Conservation (phyloP, 2,797 vertebrate species). For the Sternarchorhynchus goeldii region DNA sequence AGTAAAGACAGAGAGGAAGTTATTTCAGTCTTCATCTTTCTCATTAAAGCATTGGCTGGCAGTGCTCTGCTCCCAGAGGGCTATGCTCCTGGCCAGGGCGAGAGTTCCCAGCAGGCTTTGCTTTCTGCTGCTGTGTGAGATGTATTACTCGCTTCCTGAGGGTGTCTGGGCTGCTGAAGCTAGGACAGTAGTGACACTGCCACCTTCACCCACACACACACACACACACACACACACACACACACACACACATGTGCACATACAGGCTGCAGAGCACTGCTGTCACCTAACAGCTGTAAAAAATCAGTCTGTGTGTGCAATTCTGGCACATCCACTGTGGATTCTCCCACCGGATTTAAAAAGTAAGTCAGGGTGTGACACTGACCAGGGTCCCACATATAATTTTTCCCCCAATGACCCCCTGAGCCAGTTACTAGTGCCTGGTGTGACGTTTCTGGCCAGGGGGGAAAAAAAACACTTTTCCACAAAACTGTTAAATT, state of each 20-base stretch:
- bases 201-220: slow-evolving; percentile 35
- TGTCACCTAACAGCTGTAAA: slow-evolving; percentile 46
- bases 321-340: not conserved
- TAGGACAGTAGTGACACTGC: slow-evolving; percentile 59
- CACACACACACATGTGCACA: not conserved
- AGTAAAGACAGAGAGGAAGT: not conserved
- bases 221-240: not conserved
- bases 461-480: too few species aligned
- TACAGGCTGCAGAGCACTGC: not conserved
- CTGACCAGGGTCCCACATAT: too few species aligned
- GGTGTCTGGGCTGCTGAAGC: slow-evolving; percentile 59
- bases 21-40: not conserved
- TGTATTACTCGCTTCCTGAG: slow-evolving; percentile 63
- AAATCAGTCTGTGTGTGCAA: slow-evolving; percentile 34
- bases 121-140: slow-evolving; percentile 53
- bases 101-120: slow-evolving; percentile 54
- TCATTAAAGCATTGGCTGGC: slow-evolving; percentile 11
- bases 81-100: slow-evolving; percentile 22
- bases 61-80: not conserved
- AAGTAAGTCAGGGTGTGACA: too few species aligned
- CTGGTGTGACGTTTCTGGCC: too few species aligned
- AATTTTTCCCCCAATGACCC: too few species aligned
- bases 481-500: too few species aligned
- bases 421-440: too few species aligned
- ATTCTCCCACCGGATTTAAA: not conserved